Evolutionary conservation across 2,113 vertebrate genomes (phyloP).

Genomic region (Sterna hirundo): DNA sequence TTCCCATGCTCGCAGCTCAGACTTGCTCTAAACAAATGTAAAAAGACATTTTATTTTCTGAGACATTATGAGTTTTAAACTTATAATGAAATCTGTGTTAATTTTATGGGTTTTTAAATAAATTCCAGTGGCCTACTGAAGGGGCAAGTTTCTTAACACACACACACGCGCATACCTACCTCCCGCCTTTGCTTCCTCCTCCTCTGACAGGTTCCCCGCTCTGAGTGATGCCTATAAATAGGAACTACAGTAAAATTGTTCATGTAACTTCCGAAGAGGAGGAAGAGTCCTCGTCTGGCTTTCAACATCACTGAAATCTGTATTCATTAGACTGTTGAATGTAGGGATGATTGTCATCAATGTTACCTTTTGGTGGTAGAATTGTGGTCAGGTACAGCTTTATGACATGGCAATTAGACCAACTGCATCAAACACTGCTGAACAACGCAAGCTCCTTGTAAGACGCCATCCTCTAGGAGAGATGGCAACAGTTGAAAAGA

Average conservation of each 20-base stretch:
- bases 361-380: not conserved
- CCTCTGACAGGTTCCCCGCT: not conserved
- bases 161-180: too few relatives aligned
- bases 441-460: not conserved
- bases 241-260: not conserved
- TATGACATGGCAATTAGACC: not conserved
- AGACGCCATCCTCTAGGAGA: not conserved
- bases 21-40: not conserved
- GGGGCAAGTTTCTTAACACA: not conserved
- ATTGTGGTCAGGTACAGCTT: not conserved
- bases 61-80: not conserved
- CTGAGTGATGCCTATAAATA: not conserved
- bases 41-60: not conserved
- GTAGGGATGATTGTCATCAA: not conserved
- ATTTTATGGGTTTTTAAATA: not conserved
- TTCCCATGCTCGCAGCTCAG: not conserved
- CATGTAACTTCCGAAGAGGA: not conserved
- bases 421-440: fast-evolving
- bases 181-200: not conserved
- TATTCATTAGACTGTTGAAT: not conserved
- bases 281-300: not conserved
- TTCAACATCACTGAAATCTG: not conserved
- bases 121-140: not conserved
- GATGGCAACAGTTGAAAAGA: not conserved
- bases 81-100: not conserved